Percentiles rank a stretch among this genome's conserved stretches.
Evolutionary conservation across 2,113 vertebrate genomes (phyloP).

Genomic region (Panthera tigris): DNA sequence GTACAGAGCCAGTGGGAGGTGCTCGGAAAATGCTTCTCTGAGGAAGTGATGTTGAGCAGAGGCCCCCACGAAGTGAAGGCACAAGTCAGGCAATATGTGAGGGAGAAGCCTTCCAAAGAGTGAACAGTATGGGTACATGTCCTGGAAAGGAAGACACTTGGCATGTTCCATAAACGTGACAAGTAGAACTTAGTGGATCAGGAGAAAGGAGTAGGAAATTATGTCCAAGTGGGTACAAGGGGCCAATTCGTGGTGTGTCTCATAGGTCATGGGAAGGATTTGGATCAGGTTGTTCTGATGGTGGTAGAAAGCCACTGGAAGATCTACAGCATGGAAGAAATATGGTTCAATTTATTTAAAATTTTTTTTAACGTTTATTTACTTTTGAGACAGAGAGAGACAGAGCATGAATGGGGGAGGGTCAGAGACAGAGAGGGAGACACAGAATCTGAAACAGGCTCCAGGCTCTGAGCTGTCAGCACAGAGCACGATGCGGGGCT

Average conservation of each 20-base stretch:
- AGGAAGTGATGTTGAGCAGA: not conserved
- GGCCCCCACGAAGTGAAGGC: not conserved
- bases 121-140: accelerated
- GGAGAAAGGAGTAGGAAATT: too few species aligned
- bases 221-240: accelerated
- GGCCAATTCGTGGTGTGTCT: too few species aligned
- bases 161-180: not conserved
- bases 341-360: not conserved
- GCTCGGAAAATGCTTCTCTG: not conserved
- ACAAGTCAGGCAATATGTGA: accelerated
- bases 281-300: not conserved
- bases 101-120: not conserved
- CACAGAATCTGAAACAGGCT: too few species aligned
- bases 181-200: too few species aligned
- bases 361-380: too few species aligned
- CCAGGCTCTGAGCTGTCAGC: too few species aligned
- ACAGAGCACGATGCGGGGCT: too few species aligned
- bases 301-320: not conserved
- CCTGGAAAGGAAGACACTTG: not conserved
- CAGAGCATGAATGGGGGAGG: too few species aligned
- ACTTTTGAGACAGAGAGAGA: too few species aligned
- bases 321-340: not conserved
- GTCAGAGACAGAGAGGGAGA: too few species aligned
- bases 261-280: not conserved
- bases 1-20: not conserved